Base-by-base conservation (phyloP, 2,797 vertebrate genomes). In the Pygocentrus nattereri region DNA sequence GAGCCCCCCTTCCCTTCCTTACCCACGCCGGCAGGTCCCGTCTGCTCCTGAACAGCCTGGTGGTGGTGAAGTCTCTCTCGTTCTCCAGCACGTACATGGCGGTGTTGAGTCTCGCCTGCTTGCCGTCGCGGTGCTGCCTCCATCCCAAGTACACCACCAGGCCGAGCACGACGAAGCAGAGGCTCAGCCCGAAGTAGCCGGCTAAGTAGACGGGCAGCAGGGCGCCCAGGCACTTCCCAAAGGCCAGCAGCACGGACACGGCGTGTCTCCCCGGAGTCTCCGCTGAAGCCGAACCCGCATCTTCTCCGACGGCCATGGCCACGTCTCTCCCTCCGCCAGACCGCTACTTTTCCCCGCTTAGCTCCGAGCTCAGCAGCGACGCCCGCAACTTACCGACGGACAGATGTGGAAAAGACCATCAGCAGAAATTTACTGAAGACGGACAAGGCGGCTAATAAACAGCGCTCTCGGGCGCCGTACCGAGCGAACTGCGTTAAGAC, bases 161-260 rank as follows among this genome's bases (percentile, higher is more conserved):
- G 23, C 87, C 93, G 75, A 95, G 77, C 3, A 95, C 87, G 25
- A 96, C 89, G 0, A 95, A 8, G 59, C 75, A 88, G 83, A 95
- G 88, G 84, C 94, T 94, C 88, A 94, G 90, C 79, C 95, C 94
- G 11, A 93, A 95, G 83, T 95, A 95, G 0, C 95, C 95, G 2
- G 95, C 94, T 86, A 96, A 90, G 90, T 96, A 96, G 1, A 96
- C 92, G 0, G 94, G 94, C n/a, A 96, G 74, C 0, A 95, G 87
- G 34, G 93, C 91, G 16, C 85, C 88, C n/a, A 96, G 88, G 84
- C 91, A 95, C 87, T 94, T 95, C 0, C 88, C 93, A 16, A 94
- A 95, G 1, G 94, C 93, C 90, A 93, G 93, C 73, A 95, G 89
- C 64, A 91, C 92, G 0, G 88, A 86, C 49, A 93, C 90, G 0